Base-by-base conservation (phyloP, 2,888 invertebrate species). In the Leptopilina drosophilae region DNA sequence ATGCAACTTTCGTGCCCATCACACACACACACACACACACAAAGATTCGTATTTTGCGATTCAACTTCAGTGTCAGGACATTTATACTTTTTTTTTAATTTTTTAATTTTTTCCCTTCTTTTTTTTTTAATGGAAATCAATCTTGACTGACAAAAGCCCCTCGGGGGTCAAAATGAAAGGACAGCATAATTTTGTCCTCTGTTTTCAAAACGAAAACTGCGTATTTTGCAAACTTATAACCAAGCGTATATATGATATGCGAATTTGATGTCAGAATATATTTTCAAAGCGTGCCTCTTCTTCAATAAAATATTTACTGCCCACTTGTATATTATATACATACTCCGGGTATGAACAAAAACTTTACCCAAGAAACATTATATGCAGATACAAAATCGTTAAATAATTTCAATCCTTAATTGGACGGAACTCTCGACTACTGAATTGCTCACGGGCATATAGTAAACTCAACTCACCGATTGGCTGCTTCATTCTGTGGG, bases 61-160 rank as follows among this genome's bases (percentile, higher is more conserved):
- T 69, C 53, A 8, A 14, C 69, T 9, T 69, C 20, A 79, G 53
- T 53, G 53, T 69, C 53, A 78, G 78, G 77, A 78, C 80, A 80
- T 33, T 33, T 33, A 33, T 33, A 33, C 33, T 33, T 33, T 33
- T 33, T 33, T 33, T 33, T 33, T 33, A 2, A 33, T 33, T 33
- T 33, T 4, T 20, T 20, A 78, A 77, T 81, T 82, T 81, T 81
- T 82, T 85, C 7, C 42, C 85, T 88, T 84, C 20, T 20, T 33
- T 87, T 49, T 78, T 85, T 86, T 87, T 85, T 87, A 87, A 88
- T 87, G 87, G 85, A 86, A 88, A 88, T 88, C 86, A 87, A 87
- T 85, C 86, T 69, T 69, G 69, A 8, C 12, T 53, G 69, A 53
- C 15, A n/a, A 33, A 33, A 69, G 53, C 49, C 69, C 53, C 69